Percentiles rank a stretch among this genome's conserved stretches.
Conservation (phyloP, 2,797 vertebrate genomes). For the Sebastes miniatus region DNA sequence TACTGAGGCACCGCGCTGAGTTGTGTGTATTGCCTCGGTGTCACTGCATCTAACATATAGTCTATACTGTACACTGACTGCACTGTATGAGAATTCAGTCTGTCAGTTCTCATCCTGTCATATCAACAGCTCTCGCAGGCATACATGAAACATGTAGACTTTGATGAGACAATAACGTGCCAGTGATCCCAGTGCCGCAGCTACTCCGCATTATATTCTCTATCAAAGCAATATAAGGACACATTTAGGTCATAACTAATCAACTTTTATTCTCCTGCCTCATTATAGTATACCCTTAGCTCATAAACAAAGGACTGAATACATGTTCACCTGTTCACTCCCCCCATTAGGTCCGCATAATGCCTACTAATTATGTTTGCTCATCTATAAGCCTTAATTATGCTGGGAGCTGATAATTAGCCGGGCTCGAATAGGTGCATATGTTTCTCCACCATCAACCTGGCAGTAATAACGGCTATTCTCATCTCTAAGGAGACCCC, state of each 20-base stretch:
- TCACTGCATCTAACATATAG: conserved; percentile 23
- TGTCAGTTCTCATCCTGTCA: conserved; percentile 6
- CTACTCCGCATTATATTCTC: conserved; percentile 9
- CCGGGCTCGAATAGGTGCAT: conserved; percentile 67
- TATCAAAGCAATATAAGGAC: conserved; percentile 57
- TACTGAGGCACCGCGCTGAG: conserved; percentile 16
- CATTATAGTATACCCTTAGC: conserved; percentile 78
- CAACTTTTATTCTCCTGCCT: conserved; percentile 79
- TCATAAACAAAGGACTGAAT: conserved; percentile 78
- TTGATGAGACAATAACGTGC: conserved; percentile 32
- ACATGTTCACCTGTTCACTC: conserved; percentile 80
- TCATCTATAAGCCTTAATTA: conserved; percentile 84
- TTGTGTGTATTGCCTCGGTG: conserved; percentile 17
- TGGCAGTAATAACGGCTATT: conserved; percentile 65
- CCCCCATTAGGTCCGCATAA: conserved; percentile 78
- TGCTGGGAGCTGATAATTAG: conserved; percentile 80
- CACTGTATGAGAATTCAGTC: not conserved
- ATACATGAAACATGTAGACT: conserved; percentile 7
- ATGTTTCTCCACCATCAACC: conserved; percentile 65
- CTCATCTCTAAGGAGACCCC: conserved; percentile 54
- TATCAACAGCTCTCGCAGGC: conserved; percentile 1
- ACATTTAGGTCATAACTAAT: conserved; percentile 84
- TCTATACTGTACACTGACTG: not conserved
- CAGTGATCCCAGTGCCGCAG: not conserved
- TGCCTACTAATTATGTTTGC: conserved; percentile 84